A percentile compares a stretch with the other conserved stretches of the same genome.
Conservation (phyloP, 2,113 vertebrate species). For the Alaudala cheleensis region DNA sequence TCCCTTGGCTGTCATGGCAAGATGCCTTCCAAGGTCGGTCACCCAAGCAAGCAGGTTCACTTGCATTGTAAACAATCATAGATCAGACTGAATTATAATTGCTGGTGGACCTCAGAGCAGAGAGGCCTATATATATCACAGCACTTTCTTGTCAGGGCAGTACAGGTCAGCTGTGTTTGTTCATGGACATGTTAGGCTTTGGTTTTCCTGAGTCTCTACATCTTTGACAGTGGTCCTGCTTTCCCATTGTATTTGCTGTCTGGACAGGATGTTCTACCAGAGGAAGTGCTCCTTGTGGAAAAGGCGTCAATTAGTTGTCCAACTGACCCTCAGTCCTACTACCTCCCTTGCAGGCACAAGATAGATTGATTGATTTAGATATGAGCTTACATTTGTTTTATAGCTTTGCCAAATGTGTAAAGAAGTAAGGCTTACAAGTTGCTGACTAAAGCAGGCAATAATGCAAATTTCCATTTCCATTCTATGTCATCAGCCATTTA, state of each 20-base stretch:
- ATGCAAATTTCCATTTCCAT: conserved; percentile 23
- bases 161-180: conserved; percentile 42
- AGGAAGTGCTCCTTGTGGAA: conserved; percentile 60
- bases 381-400: background rate
- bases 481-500: background rate
- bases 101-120: conserved; percentile 1
- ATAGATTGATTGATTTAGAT: background rate
- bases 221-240: conserved; percentile 40
- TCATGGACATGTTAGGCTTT: background rate
- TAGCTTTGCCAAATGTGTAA: background rate
- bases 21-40: conserved; percentile 40
- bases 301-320: conserved; percentile 55
- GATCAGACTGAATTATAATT: conserved; percentile 37
- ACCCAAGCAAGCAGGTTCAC: conserved; percentile 37
- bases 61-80: conserved; percentile 42
- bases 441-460: conserved; percentile 22
- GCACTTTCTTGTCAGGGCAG: conserved; percentile 10
- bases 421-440: background rate
- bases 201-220: conserved; percentile 43
- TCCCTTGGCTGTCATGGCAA: background rate
- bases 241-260: conserved; percentile 61
- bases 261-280: conserved; percentile 67
- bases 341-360: background rate
- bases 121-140: conserved; percentile 4
- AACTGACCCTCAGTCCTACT: conserved; percentile 13